Base-by-base conservation (phyloP, 2,113 vertebrate species). In the Dasyprocta punctata region DNA sequence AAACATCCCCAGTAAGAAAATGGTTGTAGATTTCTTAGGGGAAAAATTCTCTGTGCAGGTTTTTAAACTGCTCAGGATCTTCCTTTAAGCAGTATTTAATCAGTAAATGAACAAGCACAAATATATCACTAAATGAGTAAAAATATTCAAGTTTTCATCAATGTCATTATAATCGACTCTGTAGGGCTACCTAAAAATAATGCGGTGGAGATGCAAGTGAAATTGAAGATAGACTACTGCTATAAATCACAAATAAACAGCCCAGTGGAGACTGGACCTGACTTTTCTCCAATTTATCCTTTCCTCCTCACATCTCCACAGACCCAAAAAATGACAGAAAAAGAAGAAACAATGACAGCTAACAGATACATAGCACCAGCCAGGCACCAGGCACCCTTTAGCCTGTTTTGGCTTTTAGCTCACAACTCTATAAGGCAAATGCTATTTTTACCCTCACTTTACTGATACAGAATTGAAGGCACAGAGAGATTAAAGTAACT, bases 1-100 rank as follows among this genome's bases (percentile, higher is more conserved):
- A 86, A 86, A 82, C 41, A 38, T 52, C 38, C 33, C 86, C 63
- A 90, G 81, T 90, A 88, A 80, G 24, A 38, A 85, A 91, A 77
- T 80, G 52, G 38, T 54, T 52, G 0, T 73, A 52, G 24, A 36
- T 36, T 67, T 49, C 58, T 80, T 90, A 36, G 58, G 30, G 65
- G 17, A 2, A 80, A 88, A 89, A 41, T n/a, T 73, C 17, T 83
- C 89, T 86, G 0, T 67, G 9, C n/a, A 86, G 22, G 0, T 73
- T 82, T 88, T 73, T n/a, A 38, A 77, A 71, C 67, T 75, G 41
- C 83, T 14, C 16, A 49, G 17, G 49, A 10, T n/a, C 41, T 19
- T 44, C 33, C 44, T 84, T 13, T 49, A 33, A 56, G 52, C 65
- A 71, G 22, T 71, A 75, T 10, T 71, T 65, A 61, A 60, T 73